Conservation (phyloP, 2,888 invertebrate species). For the Hypselothyrea guttata region DNA sequence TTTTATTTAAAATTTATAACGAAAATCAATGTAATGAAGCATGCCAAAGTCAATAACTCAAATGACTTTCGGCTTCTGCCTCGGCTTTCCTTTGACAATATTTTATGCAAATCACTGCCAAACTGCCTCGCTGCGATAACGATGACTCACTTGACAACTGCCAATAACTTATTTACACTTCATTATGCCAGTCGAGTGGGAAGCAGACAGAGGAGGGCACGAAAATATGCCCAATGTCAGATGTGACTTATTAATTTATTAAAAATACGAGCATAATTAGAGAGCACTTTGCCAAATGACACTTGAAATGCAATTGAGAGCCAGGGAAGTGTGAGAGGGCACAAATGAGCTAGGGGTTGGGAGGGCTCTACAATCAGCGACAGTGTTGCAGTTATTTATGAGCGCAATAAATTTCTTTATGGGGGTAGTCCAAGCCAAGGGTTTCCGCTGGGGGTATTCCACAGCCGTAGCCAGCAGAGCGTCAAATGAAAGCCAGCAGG, state of each 20-base stretch:
- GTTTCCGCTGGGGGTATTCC: no score
- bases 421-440: conserved; percentile 30
- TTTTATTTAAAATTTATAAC: conserved; percentile 77
- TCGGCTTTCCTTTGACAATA: conserved; percentile 48
- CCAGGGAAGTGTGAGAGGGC: background rate
- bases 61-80: conserved; percentile 62
- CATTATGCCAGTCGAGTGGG: conserved; percentile 55
- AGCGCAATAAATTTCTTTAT: conserved; percentile 75
- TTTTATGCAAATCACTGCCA: conserved; percentile 74
- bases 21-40: conserved; percentile 76
- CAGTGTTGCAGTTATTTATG: conserved; percentile 78
- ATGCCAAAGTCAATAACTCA: conserved; percentile 75
- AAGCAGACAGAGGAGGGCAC: background rate
- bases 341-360: no score
- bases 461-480: conserved; percentile 49
- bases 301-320: conserved; percentile 69
- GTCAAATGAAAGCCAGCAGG: conserved; percentile 74
- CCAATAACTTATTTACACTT: conserved; percentile 78
- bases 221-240: conserved; percentile 63
- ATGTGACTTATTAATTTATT: conserved; percentile 75
- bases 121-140: conserved; percentile 51
- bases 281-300: conserved; percentile 77
- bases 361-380: conserved; percentile 62
- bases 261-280: conserved; percentile 74
- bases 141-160: conserved; percentile 77